Evolutionary conservation across 2,113 vertebrate species (phyloP).

Genomic region (Enhydra lutris): DNA sequence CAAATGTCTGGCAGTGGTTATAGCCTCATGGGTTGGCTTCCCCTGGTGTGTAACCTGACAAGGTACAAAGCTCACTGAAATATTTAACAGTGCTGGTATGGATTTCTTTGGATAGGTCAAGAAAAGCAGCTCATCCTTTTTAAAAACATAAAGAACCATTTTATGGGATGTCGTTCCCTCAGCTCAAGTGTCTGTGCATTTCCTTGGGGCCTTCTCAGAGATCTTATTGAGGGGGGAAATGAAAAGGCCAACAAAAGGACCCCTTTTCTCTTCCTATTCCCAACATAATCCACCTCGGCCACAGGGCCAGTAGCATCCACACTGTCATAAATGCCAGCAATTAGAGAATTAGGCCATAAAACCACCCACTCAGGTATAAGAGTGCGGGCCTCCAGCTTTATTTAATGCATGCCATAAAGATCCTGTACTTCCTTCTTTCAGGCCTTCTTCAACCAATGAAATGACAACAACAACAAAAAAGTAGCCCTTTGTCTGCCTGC

Average conservation of each 20-base stretch:
- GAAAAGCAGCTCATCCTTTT: constrained; percentile 53
- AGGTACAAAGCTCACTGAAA: constrained; percentile 71
- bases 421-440: constrained; percentile 49
- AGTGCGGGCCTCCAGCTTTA: constrained; percentile 60
- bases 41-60: constrained; percentile 70
- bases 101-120: constrained; percentile 65
- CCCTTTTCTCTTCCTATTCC: constrained; percentile 51
- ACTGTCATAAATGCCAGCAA: constrained; percentile 72
- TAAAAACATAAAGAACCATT: constrained; percentile 66
- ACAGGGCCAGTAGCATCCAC: constrained; percentile 63
- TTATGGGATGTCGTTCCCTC: constrained; percentile 24
- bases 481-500: constrained; percentile 7
- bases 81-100: constrained; percentile 70
- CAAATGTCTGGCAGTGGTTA: not conserved
- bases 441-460: constrained; percentile 53
- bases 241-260: constrained; percentile 67
- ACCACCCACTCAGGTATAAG: constrained; percentile 75
- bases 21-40: constrained; percentile 33
- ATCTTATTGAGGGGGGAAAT: constrained; percentile 35
- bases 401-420: constrained; percentile 66
- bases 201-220: constrained; percentile 1
- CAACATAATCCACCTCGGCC: constrained; percentile 57
- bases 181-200: not conserved
- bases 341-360: constrained; percentile 77
- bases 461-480: constrained; percentile 58